Evolutionary conservation across 1,140 invertebrate species (phyloP).

Genomic region (Ostrea denselamellosa): DNA sequence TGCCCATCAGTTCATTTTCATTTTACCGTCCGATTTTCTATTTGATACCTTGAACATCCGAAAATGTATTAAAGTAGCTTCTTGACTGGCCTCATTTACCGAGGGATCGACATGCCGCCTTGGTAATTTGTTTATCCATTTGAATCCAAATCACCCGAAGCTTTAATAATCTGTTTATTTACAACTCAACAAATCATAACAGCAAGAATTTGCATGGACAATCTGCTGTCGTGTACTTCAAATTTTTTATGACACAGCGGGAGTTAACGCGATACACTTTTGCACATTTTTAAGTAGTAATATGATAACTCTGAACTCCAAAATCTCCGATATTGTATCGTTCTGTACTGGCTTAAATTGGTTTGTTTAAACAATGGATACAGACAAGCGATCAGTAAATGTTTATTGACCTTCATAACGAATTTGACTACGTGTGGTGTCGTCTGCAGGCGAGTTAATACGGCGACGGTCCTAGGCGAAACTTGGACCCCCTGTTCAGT

Average conservation of each 20-base stretch:
- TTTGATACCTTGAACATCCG: too few species aligned
- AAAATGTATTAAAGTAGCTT: too few species aligned
- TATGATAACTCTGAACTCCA: constrained; percentile 17
- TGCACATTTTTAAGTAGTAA: constrained; percentile 15
- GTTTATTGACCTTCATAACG: constrained; percentile 21
- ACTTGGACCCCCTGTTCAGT: background rate
- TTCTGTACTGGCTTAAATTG: background rate
- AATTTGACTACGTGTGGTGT: constrained; percentile 9
- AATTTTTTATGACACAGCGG: background rate
- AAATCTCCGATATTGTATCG: constrained; percentile 5
- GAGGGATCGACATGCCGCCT: too few species aligned
- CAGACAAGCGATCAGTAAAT: constrained; percentile 12
- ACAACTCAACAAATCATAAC: background rate
- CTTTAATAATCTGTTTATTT: background rate
- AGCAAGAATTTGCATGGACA: background rate
- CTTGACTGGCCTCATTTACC: too few species aligned
- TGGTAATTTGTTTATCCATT: background rate
- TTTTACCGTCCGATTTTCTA: too few species aligned
- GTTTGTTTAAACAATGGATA: constrained; percentile 10
- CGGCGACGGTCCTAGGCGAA: background rate
- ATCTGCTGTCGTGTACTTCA: background rate
- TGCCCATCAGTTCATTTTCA: too few species aligned
- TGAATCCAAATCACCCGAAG: background rate
- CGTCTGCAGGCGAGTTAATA: background rate
- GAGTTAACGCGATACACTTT: background rate